Conservation (phyloP, 2,888 invertebrate species). For the Clepsis dumicolana region DNA sequence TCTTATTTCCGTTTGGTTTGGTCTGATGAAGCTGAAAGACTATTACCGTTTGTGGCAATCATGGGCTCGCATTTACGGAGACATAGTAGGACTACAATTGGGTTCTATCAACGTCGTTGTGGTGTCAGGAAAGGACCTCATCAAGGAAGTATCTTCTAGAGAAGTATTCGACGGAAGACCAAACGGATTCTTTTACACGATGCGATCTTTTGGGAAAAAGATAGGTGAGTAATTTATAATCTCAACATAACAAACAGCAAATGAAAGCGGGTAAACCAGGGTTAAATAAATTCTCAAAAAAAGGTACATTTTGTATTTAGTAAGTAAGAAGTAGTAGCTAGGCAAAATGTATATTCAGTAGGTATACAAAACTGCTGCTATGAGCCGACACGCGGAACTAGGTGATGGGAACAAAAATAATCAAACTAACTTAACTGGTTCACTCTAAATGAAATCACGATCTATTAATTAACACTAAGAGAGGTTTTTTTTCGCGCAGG, state of each 20-base stretch:
- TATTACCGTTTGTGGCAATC: constrained; percentile 88
- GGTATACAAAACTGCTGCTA: too few relatives aligned
- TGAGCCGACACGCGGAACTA: too few relatives aligned
- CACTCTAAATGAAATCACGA: too few relatives aligned
- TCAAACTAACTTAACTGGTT: too few relatives aligned
- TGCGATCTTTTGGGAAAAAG: constrained; percentile 89
- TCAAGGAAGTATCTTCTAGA: constrained; percentile 87
- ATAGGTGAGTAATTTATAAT: constrained; percentile 81
- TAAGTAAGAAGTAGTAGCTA: too few relatives aligned
- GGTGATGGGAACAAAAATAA: too few relatives aligned
- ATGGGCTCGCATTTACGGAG: constrained; percentile 86
- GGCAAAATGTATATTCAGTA: too few relatives aligned
- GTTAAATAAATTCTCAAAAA: too few relatives aligned
- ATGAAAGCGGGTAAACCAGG: neutral
- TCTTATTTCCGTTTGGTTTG: constrained; percentile 65
- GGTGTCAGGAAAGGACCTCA: constrained; percentile 87
- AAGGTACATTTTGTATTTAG: too few relatives aligned
- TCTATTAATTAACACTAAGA: neutral
- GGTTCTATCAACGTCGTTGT: constrained; percentile 87
- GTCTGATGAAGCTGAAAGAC: constrained; percentile 61
- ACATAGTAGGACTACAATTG: constrained; percentile 88
- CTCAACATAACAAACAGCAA: neutral
- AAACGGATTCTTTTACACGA: constrained; percentile 89
- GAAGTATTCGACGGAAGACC: constrained; percentile 91
- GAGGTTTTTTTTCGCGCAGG: constrained; percentile 72